Base-by-base conservation (phyloP, 37 sponge, comb jelly and placozoan genomes). In the Spongilla lacustris region DNA sequence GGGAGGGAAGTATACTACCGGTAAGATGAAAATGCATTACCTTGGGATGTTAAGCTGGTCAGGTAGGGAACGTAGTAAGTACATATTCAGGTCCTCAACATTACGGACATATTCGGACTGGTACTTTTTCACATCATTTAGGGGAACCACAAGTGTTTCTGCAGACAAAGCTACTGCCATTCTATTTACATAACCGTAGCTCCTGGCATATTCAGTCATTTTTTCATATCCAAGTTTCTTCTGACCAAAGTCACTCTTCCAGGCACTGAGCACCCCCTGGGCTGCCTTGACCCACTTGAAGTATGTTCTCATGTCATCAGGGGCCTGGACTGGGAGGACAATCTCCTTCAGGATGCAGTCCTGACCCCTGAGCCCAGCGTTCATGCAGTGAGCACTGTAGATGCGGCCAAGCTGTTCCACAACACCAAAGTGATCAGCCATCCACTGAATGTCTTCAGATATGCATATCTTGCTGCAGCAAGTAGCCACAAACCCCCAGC, bases 401-500 rank as follows among this genome's bases (percentile, higher is more conserved):
- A 91, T 46, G 22, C 29, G 29, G 30, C 91, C 81, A 9, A 91
- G 79, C 25, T 50, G 26, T 13, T 70, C 26, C 17, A 32, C 34
- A 14, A 91, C 83, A 36, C 86, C 33, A n/a, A 21, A 72, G 48
- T 85, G 85, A 33, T 30, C 31, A 36, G 71, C 71, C 35, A 85
- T 41, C 91, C 91, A 91, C 0, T 86, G 78, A 11, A 91, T 72
- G 31, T 76, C 82, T 29, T 91, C 87, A 1, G 78, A 70, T 32
- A 82, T 46, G 30, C 30, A 34, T 23, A 91, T 76, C 72, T 86
- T 86, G 4, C 71, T 58, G 37, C 73, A 82, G 37, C 77, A 82
- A 25, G 87, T 58, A 48, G 91, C 82, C 17, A 91, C 71, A 27
- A 91, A 50, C 1, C 91, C 91, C 91, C 91, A 91, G 36, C 87